A percentile compares a stretch with the other conserved stretches of the same genome.
phyloP scores from a whole-genome alignment of 2,113 vertebrate species.

The Phylloscopus trochilus region DNA sequence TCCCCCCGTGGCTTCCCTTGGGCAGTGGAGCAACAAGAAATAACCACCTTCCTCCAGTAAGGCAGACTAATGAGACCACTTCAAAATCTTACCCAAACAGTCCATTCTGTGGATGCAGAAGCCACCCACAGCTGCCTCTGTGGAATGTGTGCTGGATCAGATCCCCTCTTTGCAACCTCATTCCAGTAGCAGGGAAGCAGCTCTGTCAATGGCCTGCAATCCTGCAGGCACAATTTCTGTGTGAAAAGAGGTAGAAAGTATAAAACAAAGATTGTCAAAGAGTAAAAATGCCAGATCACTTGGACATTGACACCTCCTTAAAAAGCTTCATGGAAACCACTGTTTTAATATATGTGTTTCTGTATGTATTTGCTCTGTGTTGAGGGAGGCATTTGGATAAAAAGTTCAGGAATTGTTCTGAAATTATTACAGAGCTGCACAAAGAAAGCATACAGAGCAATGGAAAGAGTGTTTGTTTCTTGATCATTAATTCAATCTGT shows the following conservation, averaged over 20 bases:
- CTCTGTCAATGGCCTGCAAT: neutral
- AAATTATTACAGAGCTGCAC: neutral
- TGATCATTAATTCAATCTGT: neutral
- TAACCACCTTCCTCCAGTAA: neutral
- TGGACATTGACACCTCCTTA: neutral
- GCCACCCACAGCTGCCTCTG: neutral
- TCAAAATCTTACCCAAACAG: neutral
- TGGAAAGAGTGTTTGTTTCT: neutral
- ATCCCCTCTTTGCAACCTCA: neutral
- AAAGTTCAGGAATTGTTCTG: neutral
- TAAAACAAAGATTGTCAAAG: neutral
- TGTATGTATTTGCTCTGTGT: neutral
- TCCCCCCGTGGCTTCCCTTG: neutral
- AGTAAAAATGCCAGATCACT: neutral
- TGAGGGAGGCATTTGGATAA: neutral
- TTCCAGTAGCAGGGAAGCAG: neutral
- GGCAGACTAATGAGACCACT: conserved; percentile 27
- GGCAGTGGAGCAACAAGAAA: neutral
- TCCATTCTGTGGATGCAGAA: neutral
- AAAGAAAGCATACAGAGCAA: neutral
- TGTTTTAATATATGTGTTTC: neutral
- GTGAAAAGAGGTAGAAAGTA: neutral
- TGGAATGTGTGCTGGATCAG: neutral
- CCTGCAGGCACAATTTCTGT: neutral
- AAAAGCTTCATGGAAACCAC: neutral